phyloP scores from a whole-genome alignment of 1,140 invertebrate species.

The Drosophila mojavensis region DNA sequence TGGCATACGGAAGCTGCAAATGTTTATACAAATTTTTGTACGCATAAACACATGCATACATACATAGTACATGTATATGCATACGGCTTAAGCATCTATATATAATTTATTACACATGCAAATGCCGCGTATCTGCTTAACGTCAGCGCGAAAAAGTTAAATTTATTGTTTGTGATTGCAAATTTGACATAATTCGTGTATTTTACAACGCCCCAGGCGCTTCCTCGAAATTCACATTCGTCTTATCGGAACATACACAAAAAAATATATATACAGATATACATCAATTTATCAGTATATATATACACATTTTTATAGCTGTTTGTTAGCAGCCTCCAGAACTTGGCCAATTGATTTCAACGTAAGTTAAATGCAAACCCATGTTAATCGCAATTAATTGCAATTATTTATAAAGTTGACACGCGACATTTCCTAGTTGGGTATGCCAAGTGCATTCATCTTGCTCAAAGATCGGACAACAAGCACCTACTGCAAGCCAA shows the following conservation, averaged over 20 bases:
- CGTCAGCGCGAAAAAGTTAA: conserved; percentile 62
- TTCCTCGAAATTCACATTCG: background rate
- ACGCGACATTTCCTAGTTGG: conserved; percentile 64
- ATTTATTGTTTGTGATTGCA: conserved; percentile 75
- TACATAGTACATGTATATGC: background rate
- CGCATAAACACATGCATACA: conserved; percentile 23
- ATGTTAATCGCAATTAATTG: conserved; percentile 61
- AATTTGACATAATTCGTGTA: conserved; percentile 73
- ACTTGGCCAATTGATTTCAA: conserved; percentile 19
- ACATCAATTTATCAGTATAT: background rate
- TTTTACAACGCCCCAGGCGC: conserved; percentile 44
- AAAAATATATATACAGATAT: background rate
- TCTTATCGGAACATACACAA: background rate
- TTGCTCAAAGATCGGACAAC: conserved; percentile 49
- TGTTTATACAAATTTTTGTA: conserved; percentile 51
- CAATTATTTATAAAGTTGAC: conserved; percentile 71
- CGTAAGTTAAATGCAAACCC: conserved; percentile 67
- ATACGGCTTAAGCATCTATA: conserved; percentile 16
- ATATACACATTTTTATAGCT: background rate
- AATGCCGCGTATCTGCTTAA: conserved; percentile 62
- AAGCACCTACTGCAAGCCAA: background rate
- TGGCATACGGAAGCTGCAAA: conserved; percentile 62
- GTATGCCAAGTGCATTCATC: conserved; percentile 54
- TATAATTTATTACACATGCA: conserved; percentile 61
- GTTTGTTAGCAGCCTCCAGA: conserved; percentile 6